phyloP scores from a whole-genome alignment of 2,888 invertebrate species.

The Coenonympha arcania region DNA sequence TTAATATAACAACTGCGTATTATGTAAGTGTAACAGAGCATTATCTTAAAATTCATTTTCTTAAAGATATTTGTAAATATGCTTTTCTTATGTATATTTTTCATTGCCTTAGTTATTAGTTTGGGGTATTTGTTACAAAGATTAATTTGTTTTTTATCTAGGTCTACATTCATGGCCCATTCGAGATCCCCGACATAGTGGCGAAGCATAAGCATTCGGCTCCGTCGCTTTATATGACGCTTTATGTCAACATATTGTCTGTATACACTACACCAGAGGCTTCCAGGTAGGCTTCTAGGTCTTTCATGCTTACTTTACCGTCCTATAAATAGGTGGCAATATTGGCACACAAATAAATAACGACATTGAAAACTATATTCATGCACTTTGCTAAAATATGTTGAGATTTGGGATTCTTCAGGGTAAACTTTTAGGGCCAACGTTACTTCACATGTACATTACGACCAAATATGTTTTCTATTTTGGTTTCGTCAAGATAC shows the following conservation, averaged over 20 bases:
- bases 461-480: too few relatives aligned
- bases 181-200: constrained; percentile 79
- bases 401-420: too few relatives aligned
- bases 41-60: not conserved
- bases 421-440: too few relatives aligned
- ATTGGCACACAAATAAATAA: too few relatives aligned
- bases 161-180: constrained; percentile 78
- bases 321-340: too few relatives aligned
- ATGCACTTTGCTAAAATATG: too few relatives aligned
- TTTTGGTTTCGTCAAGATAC: too few relatives aligned
- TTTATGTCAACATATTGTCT: constrained; percentile 75
- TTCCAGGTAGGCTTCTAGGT: constrained; percentile 58
- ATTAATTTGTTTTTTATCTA: constrained; percentile 31
- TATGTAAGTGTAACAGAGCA: constrained; percentile 58
- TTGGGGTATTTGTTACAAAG: not conserved
- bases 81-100: not conserved
- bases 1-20: constrained; percentile 77
- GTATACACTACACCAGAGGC: constrained; percentile 75
- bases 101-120: not conserved
- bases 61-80: not conserved
- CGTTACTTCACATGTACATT: too few relatives aligned
- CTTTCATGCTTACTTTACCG: too few relatives aligned
- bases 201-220: constrained; percentile 71
- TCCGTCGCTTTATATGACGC: constrained; percentile 73
- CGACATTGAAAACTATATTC: too few relatives aligned